Evolutionary conservation across 2,113 vertebrate species (phyloP).

Genomic region (Callocephalon fimbriatum): DNA sequence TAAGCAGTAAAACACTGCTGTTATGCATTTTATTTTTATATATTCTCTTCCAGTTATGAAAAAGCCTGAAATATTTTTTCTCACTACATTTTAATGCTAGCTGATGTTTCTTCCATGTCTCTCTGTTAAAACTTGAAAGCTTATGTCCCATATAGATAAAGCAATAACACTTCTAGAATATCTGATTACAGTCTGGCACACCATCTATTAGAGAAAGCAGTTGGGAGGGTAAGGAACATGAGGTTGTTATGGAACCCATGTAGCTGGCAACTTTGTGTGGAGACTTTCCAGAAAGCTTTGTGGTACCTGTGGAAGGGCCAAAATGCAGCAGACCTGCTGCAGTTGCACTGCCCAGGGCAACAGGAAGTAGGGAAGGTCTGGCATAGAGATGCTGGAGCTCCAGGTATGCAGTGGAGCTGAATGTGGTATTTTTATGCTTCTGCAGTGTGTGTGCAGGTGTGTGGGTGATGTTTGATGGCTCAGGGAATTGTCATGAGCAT

Average conservation of each 20-base stretch:
- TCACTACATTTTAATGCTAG: not conserved
- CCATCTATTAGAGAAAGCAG: conserved; percentile 6
- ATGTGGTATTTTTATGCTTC: not conserved
- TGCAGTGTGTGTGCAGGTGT: conserved; percentile 38
- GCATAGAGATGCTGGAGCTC: not conserved
- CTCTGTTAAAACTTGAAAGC: not conserved
- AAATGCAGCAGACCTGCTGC: not conserved
- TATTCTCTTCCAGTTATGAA: not conserved
- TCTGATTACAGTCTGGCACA: not conserved
- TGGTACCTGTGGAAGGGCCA: not conserved
- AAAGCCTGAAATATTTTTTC: not conserved
- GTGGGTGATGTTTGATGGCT: not conserved
- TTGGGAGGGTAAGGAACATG: not conserved
- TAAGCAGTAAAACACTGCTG: not conserved
- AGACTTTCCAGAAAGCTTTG: not conserved
- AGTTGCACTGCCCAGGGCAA: not conserved
- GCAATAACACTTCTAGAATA: not conserved
- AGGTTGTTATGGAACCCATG: not conserved
- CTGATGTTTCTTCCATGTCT: not conserved
- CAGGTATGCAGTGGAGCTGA: not conserved
- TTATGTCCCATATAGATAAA: not conserved
- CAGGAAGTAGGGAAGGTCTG: not conserved
- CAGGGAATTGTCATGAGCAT: conserved; percentile 8
- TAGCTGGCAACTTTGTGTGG: not conserved
- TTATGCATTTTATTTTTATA: conserved; percentile 6